phyloP scores from a whole-genome alignment of 2,113 vertebrate species.

The Tringa solitaria region DNA sequence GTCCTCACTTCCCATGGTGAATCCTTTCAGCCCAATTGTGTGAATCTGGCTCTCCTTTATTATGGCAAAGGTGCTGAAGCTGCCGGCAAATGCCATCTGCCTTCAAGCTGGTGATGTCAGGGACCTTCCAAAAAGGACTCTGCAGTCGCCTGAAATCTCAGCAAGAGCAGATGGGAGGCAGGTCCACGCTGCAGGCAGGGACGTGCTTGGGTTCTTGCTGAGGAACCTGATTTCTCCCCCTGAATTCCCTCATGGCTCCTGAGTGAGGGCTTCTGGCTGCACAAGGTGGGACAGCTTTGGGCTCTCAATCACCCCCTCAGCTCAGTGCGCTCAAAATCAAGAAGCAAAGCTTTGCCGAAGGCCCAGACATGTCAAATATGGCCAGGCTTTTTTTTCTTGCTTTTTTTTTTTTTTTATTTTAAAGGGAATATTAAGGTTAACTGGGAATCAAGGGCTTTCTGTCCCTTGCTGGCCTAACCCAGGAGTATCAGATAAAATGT shows the following conservation, averaged over 20 bases:
- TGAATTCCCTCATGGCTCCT: background rate
- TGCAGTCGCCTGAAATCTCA: background rate
- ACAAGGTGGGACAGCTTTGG: background rate
- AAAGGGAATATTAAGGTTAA: background rate
- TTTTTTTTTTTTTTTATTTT: background rate
- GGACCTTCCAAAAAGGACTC: conserved; percentile 24
- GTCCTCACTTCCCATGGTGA: background rate
- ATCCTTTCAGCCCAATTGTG: background rate
- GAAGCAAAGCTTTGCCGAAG: background rate
- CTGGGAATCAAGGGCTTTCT: background rate
- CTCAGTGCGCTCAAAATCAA: background rate
- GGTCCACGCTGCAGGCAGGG: background rate
- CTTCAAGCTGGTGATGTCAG: background rate
- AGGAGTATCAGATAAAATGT: conserved; percentile 12
- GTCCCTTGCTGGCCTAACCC: background rate
- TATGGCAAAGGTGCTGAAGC: background rate
- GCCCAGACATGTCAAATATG: background rate
- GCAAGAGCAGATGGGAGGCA: conserved; percentile 23
- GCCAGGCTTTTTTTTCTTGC: background rate
- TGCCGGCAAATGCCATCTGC: conserved; percentile 27
- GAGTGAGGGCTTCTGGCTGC: background rate
- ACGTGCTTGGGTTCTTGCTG: background rate
- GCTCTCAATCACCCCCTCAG: background rate
- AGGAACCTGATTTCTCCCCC: background rate
- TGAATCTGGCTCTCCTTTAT: background rate